phyloP scores from a whole-genome alignment of 2,113 vertebrate genomes.

The Pipa parva region DNA sequence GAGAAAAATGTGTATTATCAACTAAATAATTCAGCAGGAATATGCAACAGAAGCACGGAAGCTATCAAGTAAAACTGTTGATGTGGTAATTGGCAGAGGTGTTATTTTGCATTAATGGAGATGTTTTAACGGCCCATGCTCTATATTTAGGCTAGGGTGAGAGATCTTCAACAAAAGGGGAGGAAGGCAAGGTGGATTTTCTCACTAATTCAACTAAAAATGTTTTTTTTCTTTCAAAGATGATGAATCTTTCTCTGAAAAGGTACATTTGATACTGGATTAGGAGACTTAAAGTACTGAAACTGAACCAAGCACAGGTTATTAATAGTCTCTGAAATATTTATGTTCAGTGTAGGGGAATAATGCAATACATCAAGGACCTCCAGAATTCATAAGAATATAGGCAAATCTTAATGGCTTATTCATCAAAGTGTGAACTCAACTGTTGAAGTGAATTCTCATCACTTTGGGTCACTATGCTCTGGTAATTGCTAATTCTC shows the following conservation, averaged over 20 bases:
- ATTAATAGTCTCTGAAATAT: no score
- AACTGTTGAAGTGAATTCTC: no score
- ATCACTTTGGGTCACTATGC: no score
- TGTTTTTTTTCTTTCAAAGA: neutral
- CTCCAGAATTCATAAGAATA: no score
- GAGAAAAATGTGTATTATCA: constrained; percentile 1
- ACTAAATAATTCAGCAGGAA: constrained; percentile 6
- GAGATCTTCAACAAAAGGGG: neutral
- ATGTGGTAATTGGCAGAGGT: constrained; percentile 7
- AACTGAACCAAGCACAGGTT: neutral
- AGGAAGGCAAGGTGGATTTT: neutral
- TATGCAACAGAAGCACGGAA: neutral
- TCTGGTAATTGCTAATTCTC: no score
- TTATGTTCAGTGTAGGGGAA: no score
- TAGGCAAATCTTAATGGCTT: no score
- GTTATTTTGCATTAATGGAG: neutral
- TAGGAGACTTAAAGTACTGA: neutral
- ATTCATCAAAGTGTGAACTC: no score
- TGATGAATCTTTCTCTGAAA: neutral
- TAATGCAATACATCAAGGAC: no score
- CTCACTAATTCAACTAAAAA: neutral
- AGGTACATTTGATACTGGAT: neutral
- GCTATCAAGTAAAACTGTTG: neutral
- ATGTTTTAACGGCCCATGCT: neutral
- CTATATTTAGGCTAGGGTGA: neutral